Percentiles rank a stretch among this genome's conserved stretches.
Evolutionary conservation across 2,113 vertebrate genomes (phyloP).

Genomic region (Lophius piscatorius): DNA sequence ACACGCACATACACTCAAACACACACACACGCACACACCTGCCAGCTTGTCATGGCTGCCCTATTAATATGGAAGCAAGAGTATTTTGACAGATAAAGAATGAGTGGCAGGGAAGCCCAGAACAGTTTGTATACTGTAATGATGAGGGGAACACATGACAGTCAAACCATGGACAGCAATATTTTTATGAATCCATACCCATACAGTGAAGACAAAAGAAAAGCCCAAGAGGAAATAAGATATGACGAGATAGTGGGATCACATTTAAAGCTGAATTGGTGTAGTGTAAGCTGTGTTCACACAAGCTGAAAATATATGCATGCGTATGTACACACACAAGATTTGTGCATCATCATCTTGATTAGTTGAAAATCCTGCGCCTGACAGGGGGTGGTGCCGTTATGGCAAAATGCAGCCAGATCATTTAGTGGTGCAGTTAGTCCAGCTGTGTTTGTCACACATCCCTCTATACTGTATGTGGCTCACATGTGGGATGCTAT

Average conservation of each 20-base stretch:
- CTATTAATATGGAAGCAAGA: slow-evolving; percentile 58
- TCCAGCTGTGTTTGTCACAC: slow-evolving; percentile 9
- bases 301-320: neutral
- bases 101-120: slow-evolving; percentile 52
- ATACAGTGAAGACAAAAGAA: neutral
- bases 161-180: slow-evolving; percentile 15
- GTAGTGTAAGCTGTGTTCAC: neutral
- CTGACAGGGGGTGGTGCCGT: slow-evolving; percentile 14
- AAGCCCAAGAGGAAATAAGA: neutral
- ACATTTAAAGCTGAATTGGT: slow-evolving; percentile 13
- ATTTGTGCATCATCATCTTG: no score
- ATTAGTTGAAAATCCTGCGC: neutral
- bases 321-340: neutral
- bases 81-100: slow-evolving; percentile 63
- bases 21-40: no score
- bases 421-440: slow-evolving; percentile 1
- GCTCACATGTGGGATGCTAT: slow-evolving; percentile 25
- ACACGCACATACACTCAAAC: slow-evolving; percentile 14
- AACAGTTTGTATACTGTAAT: slow-evolving; percentile 4
- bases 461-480: slow-evolving; percentile 19
- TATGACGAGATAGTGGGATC: neutral
- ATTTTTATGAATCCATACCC: no score
- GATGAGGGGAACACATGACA: slow-evolving; percentile 39
- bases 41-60: slow-evolving; percentile 56
- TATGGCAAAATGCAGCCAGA: slow-evolving; percentile 9